phyloP scores from a whole-genome alignment of 2,888 invertebrate genomes.

The Himalopsyche japonica region DNA sequence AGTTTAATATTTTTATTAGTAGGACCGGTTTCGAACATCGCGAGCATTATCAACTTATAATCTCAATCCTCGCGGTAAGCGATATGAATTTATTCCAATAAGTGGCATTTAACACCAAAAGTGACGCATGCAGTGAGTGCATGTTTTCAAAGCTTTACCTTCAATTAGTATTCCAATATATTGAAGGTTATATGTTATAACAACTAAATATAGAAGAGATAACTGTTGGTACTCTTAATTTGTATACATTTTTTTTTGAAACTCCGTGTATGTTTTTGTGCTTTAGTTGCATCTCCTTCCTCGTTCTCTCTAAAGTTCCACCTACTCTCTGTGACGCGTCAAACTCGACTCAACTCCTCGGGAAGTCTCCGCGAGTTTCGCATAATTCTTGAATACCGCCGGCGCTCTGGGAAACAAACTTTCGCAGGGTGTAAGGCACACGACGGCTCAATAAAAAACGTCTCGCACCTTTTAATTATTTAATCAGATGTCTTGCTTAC shows the following conservation, averaged over 20 bases:
- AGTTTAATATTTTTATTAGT: no score
- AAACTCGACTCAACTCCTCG: neutral
- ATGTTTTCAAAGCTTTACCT: no score
- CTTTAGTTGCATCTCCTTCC: neutral
- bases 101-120: no score
- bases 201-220: no score
- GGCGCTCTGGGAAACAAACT: neutral
- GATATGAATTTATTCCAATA: no score
- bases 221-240: no score
- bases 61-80: no score
- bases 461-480: neutral
- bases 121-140: no score
- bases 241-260: neutral
- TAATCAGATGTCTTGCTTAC: neutral
- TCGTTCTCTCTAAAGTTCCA: neutral
- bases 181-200: no score
- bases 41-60: no score
- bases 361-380: neutral
- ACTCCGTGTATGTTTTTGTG: neutral
- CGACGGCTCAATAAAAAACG: neutral
- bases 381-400: neutral
- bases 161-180: no score
- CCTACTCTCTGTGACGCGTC: neutral
- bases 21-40: no score
- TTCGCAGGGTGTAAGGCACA: neutral